These are phyloP conservation scores for Calameuta pallipes DNA, from an alignment of 2,888 invertebrate genomes.

Conservation along the genomic window DNA sequence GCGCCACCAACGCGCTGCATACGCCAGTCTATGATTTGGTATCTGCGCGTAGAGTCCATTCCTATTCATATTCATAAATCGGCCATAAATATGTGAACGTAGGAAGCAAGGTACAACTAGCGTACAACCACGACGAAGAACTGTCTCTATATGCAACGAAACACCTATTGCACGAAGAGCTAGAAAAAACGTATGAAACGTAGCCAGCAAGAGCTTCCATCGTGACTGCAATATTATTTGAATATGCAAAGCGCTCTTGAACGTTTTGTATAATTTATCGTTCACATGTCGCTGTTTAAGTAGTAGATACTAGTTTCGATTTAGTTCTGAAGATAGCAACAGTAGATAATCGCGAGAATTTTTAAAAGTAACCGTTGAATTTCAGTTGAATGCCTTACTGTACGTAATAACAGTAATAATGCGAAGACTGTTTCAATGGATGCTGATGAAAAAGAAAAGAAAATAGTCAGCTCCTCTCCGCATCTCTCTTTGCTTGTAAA, in stretches of 20 bases:
- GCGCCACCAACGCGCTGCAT: neutral
- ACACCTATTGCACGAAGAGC: neutral
- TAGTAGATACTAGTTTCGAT: neutral
- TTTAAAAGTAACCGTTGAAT: neutral
- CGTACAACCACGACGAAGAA: neutral
- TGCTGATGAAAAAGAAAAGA: neutral
- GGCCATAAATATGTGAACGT: slow-evolving; percentile 18
- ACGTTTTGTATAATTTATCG: slow-evolving; percentile 10
- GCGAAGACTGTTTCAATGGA: neutral
- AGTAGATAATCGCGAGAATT: neutral
- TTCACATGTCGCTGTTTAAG: neutral
- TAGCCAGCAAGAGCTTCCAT: slow-evolving; percentile 7
- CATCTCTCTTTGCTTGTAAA: neutral
- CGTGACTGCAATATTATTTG: slow-evolving; percentile 31
- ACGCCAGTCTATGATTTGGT: neutral
- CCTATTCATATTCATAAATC: slow-evolving; percentile 27
- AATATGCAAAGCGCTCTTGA: slow-evolving; percentile 33
- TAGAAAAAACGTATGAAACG: neutral
- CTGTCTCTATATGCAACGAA: neutral
- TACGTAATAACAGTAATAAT: neutral
- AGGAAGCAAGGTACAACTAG: slow-evolving; percentile 23
- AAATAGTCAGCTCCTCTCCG: neutral
- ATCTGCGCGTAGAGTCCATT: neutral
- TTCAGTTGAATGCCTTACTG: neutral
- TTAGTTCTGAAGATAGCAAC: neutral